A percentile compares a stretch with the other conserved stretches of the same genome.
These are phyloP conservation scores for Rotaria sp. DNA, from an alignment of 2,888 invertebrate genomes.

Conservation along the genomic window DNA sequence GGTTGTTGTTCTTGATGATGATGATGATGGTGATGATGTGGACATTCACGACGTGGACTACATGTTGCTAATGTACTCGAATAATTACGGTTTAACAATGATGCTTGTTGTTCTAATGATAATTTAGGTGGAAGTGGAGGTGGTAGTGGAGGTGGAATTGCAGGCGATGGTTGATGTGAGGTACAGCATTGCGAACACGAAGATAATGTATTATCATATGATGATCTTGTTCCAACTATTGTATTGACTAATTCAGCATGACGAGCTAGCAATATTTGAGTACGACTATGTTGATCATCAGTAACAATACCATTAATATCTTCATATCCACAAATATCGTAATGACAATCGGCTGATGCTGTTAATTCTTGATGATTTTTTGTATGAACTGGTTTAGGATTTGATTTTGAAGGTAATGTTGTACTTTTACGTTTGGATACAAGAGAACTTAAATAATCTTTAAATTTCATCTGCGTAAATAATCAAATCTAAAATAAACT, in stretches of 20 bases:
- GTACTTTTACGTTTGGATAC: not conserved
- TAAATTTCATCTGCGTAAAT: not conserved
- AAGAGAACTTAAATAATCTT: conserved; percentile 25
- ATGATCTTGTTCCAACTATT: not conserved
- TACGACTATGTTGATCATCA: conserved; percentile 16
- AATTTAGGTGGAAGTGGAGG: not conserved
- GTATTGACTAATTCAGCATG: conserved; percentile 22
- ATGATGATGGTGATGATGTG: not conserved
- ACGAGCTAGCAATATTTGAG: not conserved
- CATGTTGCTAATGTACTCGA: conserved; percentile 18
- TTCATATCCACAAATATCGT: not conserved
- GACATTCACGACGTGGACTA: conserved; percentile 21
- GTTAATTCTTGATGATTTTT: not conserved
- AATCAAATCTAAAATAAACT: not conserved
- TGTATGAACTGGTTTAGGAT: not conserved
- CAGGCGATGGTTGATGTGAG: not conserved
- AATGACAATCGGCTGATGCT: not conserved
- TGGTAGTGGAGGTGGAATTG: not conserved
- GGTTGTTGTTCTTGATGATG: not conserved
- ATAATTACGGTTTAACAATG: conserved; percentile 3
- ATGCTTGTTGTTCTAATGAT: not conserved
- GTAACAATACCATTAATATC: not conserved
- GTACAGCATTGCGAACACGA: too few species aligned
- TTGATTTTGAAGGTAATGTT: not conserved
- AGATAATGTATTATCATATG: not conserved